Evolutionary conservation across 2,113 vertebrate genomes (phyloP).

Genomic region (Carlito syrichta): DNA sequence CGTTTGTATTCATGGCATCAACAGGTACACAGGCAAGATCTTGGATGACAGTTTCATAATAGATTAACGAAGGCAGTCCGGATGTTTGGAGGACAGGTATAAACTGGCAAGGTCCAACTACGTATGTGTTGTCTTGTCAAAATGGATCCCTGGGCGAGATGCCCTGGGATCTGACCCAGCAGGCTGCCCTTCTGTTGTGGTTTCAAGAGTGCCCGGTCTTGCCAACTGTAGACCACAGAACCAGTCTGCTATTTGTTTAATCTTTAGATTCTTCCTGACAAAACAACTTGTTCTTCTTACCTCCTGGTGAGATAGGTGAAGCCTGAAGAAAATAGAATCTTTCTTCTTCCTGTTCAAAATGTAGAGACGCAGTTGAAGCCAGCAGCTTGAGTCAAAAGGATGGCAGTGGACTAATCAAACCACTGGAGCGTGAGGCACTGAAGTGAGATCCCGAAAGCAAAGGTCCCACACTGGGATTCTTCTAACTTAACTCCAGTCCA

Average conservation of each 20-base stretch:
- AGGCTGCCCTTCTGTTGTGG: neutral
- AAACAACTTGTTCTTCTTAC: constrained; percentile 13
- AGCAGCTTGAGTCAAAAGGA: neutral
- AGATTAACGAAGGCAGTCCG: neutral
- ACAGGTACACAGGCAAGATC: neutral
- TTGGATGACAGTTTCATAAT: neutral
- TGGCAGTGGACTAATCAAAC: neutral
- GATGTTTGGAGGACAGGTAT: constrained; percentile 19
- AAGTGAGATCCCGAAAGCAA: neutral
- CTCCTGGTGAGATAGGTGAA: neutral
- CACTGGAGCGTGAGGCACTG: neutral
- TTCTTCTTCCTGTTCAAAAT: neutral
- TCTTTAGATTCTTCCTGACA: neutral
- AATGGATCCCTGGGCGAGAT: neutral
- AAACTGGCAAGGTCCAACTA: neutral
- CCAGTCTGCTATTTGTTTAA: neutral
- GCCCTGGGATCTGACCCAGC: neutral
- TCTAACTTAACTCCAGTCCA: neutral
- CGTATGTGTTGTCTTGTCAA: neutral
- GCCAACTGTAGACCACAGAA: constrained; percentile 27
- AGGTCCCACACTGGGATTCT: neutral
- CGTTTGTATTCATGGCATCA: neutral
- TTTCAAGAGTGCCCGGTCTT: neutral
- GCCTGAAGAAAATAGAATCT: neutral
- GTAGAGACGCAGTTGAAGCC: neutral